Conservation (phyloP, 2,888 invertebrate genomes). For the Plutella xylostella region DNA sequence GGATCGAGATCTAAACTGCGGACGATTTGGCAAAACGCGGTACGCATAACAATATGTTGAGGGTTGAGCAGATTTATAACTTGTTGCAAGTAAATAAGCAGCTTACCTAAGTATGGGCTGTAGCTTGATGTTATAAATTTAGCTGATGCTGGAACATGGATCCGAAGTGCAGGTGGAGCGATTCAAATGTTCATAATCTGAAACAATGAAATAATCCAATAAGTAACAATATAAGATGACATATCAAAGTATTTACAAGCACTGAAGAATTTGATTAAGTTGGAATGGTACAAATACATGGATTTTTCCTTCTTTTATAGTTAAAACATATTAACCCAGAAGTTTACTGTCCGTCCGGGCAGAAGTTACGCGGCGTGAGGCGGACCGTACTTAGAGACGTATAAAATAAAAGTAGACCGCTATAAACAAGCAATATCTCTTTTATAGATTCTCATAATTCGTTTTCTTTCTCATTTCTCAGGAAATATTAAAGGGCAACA, state of each 20-base stretch:
- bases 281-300: background rate
- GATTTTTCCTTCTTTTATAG: conserved; percentile 11
- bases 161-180: conserved; percentile 26
- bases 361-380: conserved; percentile 48
- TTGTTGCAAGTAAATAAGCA: conserved; percentile 13
- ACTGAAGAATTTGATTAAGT: background rate
- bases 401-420: conserved; percentile 48
- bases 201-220: conserved; percentile 34
- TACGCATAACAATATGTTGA: no score
- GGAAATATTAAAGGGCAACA: conserved; percentile 28
- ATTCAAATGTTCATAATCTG: conserved; percentile 30
- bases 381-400: conserved; percentile 35
- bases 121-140: conserved; percentile 55
- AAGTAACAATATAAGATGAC: conserved; percentile 5
- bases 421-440: conserved; percentile 58
- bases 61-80: no score
- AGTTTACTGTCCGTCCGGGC: conserved; percentile 45
- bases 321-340: conserved; percentile 18
- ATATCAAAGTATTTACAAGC: background rate
- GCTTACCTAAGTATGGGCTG: conserved; percentile 52
- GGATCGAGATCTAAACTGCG: no score
- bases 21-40: no score
- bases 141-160: conserved; percentile 40
- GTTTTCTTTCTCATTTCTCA: conserved; percentile 37
- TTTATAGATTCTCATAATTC: conserved; percentile 49